phyloP scores from a whole-genome alignment of 2,888 invertebrate species.

The Netelia melanura region DNA sequence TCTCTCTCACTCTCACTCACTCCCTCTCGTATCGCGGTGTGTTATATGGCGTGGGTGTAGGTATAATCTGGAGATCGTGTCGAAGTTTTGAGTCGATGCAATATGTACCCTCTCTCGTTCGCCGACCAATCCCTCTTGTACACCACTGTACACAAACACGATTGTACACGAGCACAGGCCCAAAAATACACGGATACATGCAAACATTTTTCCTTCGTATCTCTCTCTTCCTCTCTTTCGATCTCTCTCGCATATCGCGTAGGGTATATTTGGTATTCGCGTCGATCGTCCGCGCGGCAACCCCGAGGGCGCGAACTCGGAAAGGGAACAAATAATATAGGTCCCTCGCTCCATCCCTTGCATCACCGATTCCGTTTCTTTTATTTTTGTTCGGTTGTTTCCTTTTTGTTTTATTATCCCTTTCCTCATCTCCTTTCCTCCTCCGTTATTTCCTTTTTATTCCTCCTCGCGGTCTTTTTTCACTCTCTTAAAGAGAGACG shows the following conservation, averaged over 20 bases:
- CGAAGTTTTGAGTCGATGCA: conserved; percentile 69
- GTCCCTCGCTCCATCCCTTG: conserved; percentile 41
- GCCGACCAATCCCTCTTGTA: conserved; percentile 46
- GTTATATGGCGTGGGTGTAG: conserved; percentile 79
- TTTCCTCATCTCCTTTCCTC: not conserved
- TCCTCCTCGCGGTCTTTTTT: conserved; percentile 42
- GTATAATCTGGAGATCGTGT: conserved; percentile 82
- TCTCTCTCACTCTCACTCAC: conserved; percentile 8
- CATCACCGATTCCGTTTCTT: conserved; percentile 38
- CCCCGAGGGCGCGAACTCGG: conserved; percentile 67
- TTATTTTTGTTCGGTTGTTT: conserved; percentile 56
- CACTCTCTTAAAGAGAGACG: conserved; percentile 56
- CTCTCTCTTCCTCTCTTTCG: conserved; percentile 21
- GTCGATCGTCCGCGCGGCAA: conserved; percentile 38
- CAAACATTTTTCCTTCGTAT: not conserved
- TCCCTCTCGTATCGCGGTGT: conserved; percentile 60
- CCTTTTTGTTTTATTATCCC: conserved; percentile 47
- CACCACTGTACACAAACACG: conserved; percentile 9
- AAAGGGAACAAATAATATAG: conserved; percentile 66
- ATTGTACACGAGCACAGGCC: conserved; percentile 15
- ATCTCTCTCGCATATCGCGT: conserved; percentile 3
- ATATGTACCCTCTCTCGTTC: conserved; percentile 16
- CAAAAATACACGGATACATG: not conserved
- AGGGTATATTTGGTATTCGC: conserved; percentile 60
- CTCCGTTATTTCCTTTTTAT: conserved; percentile 18